A percentile compares a stretch with the other conserved stretches of the same genome.
These are phyloP conservation scores for Volucella bombylans DNA, from an alignment of 2,888 invertebrate species.

Conservation along the genomic window DNA sequence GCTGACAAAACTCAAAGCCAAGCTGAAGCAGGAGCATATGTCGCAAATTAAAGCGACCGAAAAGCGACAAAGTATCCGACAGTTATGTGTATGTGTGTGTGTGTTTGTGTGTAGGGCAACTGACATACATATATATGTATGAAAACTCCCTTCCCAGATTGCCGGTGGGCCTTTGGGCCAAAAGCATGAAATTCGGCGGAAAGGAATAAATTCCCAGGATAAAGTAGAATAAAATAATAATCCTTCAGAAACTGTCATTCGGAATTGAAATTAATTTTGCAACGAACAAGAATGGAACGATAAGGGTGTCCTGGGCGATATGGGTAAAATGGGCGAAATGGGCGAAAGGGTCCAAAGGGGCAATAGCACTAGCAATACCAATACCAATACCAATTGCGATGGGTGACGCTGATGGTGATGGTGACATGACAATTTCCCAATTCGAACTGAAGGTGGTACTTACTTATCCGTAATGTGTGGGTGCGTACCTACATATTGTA, in stretches of 20 bases:
- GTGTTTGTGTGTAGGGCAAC: neutral
- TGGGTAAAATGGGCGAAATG: no score
- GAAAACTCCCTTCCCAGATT: neutral
- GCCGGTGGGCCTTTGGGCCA: constrained; percentile 1
- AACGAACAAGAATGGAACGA: constrained; percentile 32
- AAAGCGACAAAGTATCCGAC: constrained; percentile 40
- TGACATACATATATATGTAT: neutral
- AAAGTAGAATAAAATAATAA: constrained; percentile 72
- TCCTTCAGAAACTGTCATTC: constrained; percentile 72
- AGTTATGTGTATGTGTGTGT: constrained; percentile 25
- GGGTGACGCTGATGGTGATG: constrained; percentile 18
- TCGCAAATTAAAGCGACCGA: constrained; percentile 63
- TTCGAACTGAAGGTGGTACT: constrained; percentile 42
- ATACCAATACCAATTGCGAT: no score
- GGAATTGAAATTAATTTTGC: constrained; percentile 72
- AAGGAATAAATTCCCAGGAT: constrained; percentile 61
- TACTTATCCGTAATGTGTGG: constrained; percentile 18
- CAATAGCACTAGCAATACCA: neutral
- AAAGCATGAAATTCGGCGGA: neutral
- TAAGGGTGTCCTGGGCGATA: constrained; percentile 17
- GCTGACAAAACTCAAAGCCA: neutral
- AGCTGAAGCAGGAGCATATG: constrained; percentile 39
- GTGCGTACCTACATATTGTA: neutral
- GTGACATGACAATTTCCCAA: constrained; percentile 66
- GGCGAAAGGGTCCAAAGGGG: neutral